These are phyloP conservation scores for Oryzias melastigma DNA, from an alignment of 2,113 vertebrate species.

Conservation along the genomic window DNA sequence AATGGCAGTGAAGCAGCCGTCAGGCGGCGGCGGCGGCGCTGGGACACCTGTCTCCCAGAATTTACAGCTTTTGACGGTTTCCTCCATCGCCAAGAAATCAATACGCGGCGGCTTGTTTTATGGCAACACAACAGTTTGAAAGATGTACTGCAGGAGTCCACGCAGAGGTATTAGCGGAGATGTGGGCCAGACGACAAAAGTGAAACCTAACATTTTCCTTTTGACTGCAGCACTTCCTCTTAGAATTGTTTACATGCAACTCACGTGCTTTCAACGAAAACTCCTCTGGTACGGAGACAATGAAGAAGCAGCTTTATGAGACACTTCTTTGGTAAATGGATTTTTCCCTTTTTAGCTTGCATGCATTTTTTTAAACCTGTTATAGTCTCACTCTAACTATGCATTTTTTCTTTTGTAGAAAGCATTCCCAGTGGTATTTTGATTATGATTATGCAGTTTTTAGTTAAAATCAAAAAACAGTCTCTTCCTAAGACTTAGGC, in stretches of 20 bases:
- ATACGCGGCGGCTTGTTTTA: constrained; percentile 59
- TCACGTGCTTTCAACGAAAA: constrained; percentile 71
- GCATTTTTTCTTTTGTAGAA: no score
- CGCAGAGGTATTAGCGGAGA: constrained; percentile 32
- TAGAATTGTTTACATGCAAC: constrained; percentile 72
- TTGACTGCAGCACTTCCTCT: constrained; percentile 70
- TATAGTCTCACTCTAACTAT: no score
- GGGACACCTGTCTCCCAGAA: constrained; percentile 44
- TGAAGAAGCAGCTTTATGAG: constrained; percentile 2
- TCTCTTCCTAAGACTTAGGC: no score
- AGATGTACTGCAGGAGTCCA: constrained; percentile 32
- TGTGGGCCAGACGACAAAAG: constrained; percentile 48
- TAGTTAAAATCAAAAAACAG: no score
- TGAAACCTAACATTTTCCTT: constrained; percentile 57
- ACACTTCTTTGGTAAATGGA: not conserved
- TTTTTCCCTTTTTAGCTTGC: not conserved
- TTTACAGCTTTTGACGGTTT: constrained; percentile 48
- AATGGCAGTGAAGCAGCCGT: constrained; percentile 35
- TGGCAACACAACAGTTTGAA: constrained; percentile 42
- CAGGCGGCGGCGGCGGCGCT: constrained; percentile 38
- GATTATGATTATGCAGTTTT: no score
- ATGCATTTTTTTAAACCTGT: no score
- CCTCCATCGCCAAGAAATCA: constrained; percentile 57
- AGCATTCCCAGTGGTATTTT: no score
- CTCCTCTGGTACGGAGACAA: constrained; percentile 24